phyloP scores from a whole-genome alignment of 2,113 vertebrate species.

The Spermophilus dauricus region DNA sequence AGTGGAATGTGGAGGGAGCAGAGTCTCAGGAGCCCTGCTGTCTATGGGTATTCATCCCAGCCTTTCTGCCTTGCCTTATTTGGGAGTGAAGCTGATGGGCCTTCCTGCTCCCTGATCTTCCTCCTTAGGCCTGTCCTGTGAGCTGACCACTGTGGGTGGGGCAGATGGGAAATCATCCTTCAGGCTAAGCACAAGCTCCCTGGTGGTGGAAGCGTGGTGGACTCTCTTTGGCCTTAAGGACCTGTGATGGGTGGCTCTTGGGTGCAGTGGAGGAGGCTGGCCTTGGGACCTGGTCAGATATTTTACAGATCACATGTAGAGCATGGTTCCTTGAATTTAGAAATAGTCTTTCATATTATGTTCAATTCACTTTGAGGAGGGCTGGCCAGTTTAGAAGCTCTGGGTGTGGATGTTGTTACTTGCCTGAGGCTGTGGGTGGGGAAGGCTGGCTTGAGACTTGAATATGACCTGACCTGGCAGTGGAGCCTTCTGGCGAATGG shows the following conservation, averaged over 20 bases:
- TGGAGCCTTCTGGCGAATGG: not conserved
- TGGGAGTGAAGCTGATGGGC: not conserved
- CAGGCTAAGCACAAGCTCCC: not conserved
- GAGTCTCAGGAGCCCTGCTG: rapidly evolving
- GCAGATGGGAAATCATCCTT: too few species aligned
- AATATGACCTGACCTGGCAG: not conserved
- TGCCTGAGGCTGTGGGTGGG: not conserved
- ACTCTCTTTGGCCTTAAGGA: not conserved
- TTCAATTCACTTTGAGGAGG: not conserved
- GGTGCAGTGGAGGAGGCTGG: not conserved
- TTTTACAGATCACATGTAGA: not conserved
- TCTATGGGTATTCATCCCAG: not conserved
- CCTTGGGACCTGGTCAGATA: not conserved
- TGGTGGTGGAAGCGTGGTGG: not conserved
- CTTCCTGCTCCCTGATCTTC: not conserved
- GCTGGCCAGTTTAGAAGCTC: not conserved
- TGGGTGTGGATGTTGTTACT: not conserved
- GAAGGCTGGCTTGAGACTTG: not conserved
- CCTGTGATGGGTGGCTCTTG: not conserved
- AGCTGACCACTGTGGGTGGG: not conserved
- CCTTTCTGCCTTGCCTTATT: not conserved
- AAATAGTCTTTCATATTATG: rapidly evolving
- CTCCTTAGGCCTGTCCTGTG: not conserved
- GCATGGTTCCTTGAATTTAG: not conserved
- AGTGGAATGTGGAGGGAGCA: rapidly evolving